A percentile compares a stretch with the other conserved stretches of the same genome.
Conservation (phyloP, 2,113 vertebrate genomes). For the Grammatotria lemairii region DNA sequence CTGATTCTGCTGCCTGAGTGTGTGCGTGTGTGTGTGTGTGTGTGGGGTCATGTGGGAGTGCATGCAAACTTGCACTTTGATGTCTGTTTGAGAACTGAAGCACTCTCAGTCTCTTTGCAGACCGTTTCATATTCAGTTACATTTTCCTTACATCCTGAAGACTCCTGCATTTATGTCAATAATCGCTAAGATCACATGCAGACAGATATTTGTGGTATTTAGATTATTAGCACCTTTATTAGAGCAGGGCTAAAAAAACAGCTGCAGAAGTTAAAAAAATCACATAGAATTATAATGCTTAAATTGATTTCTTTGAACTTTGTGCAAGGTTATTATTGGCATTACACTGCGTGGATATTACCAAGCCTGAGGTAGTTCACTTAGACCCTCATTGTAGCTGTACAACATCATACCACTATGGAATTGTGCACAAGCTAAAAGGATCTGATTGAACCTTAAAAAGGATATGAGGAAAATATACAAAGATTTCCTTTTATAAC, state of each 20-base stretch:
- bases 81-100: constrained; percentile 16
- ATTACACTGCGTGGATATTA: neutral
- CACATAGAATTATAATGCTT: neutral
- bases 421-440: neutral
- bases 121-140: constrained; percentile 59
- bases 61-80: neutral
- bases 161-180: constrained; percentile 37
- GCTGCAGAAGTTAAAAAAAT: neutral
- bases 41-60: neutral
- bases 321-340: neutral
- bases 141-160: constrained; percentile 37
- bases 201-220: constrained; percentile 16
- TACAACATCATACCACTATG: neutral
- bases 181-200: constrained; percentile 24
- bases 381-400: neutral
- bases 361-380: neutral
- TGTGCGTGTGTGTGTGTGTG: neutral
- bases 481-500: neutral
- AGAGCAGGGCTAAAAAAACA: neutral
- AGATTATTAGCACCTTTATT: constrained; percentile 41
- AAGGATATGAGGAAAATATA: neutral
- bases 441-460: neutral
- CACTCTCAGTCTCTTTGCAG: constrained; percentile 28
- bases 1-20: no score
- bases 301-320: neutral